A percentile compares a stretch with the other conserved stretches of the same genome.
Evolutionary conservation across 2,888 invertebrate species (phyloP).

Genomic region (Drosophila peninsularis): DNA sequence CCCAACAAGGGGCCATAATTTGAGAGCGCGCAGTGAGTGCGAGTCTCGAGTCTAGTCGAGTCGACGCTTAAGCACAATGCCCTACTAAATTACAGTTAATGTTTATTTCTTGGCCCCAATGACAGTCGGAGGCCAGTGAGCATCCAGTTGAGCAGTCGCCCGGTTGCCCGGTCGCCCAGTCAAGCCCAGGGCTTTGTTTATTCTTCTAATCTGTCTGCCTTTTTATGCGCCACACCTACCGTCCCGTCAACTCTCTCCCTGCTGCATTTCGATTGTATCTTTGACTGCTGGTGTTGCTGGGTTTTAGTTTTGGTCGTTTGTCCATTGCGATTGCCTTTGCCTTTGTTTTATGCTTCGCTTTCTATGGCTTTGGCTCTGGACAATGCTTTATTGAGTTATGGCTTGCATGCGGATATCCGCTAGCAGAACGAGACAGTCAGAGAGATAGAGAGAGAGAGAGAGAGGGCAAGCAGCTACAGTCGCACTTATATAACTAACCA

Average conservation of each 20-base stretch:
- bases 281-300: constrained; percentile 61
- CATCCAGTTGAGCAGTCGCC: constrained; percentile 24
- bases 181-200: constrained; percentile 71
- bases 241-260: constrained; percentile 15
- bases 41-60: constrained; percentile 33
- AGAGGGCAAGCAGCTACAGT: constrained; percentile 8
- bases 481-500: constrained; percentile 59
- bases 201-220: constrained; percentile 73
- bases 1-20: constrained; percentile 68
- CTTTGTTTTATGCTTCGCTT: constrained; percentile 41
- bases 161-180: constrained; percentile 30
- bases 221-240: constrained; percentile 19
- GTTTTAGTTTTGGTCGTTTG: constrained; percentile 64
- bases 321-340: constrained; percentile 40
- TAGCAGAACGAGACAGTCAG: constrained; percentile 43
- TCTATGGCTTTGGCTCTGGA: constrained; percentile 61
- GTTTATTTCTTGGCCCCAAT: constrained; percentile 75
- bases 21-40: constrained; percentile 58
- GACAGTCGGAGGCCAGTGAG: constrained; percentile 40
- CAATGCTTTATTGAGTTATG: constrained; percentile 79
- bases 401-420: constrained; percentile 80
- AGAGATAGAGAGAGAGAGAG: constrained; percentile 12
- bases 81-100: constrained; percentile 80
- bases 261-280: constrained; percentile 80
- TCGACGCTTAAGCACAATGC: constrained; percentile 80